Percentiles rank a stretch among this genome's conserved stretches.
Evolutionary conservation across 1,140 invertebrate species (phyloP).

Genomic region (Grapholita molesta): DNA sequence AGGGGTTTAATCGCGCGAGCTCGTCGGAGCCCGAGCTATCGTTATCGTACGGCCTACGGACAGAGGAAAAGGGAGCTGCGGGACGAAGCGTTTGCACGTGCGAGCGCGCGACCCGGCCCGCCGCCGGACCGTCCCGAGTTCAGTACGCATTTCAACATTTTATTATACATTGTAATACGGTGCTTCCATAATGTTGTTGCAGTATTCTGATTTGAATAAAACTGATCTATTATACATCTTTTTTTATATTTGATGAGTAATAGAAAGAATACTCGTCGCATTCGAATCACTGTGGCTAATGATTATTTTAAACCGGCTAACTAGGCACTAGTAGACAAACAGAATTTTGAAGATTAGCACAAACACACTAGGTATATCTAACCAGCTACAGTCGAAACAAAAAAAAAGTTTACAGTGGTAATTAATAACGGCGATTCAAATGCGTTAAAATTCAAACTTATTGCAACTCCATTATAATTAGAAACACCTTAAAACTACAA

Average conservation of each 20-base stretch:
- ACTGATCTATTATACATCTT: too few species aligned
- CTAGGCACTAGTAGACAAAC: too few species aligned
- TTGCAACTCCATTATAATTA: background rate
- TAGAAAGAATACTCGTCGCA: too few species aligned
- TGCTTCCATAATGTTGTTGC: background rate
- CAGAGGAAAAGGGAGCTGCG: constrained; percentile 74
- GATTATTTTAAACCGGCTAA: too few species aligned
- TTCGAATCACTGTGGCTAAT: too few species aligned
- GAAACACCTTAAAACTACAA: background rate
- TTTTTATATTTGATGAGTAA: too few species aligned
- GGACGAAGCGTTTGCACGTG: constrained; percentile 67
- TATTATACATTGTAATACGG: background rate
- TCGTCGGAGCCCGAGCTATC: constrained; percentile 73
- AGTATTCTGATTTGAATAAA: background rate
- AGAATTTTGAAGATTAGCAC: too few species aligned
- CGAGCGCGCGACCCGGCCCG: constrained; percentile 43
- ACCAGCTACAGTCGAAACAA: too few species aligned
- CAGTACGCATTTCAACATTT: constrained; percentile 22
- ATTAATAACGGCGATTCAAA: background rate
- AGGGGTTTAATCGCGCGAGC: constrained; percentile 75
- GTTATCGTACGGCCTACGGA: constrained; percentile 76
- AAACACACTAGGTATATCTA: too few species aligned
- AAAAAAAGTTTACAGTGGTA: too few species aligned
- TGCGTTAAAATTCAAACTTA: background rate
- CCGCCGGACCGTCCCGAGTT: constrained; percentile 46